A percentile compares a stretch with the other conserved stretches of the same genome.
These are phyloP conservation scores for Scleropages formosus DNA, from an alignment of 2,797 vertebrate species.

Conservation along the genomic window DNA sequence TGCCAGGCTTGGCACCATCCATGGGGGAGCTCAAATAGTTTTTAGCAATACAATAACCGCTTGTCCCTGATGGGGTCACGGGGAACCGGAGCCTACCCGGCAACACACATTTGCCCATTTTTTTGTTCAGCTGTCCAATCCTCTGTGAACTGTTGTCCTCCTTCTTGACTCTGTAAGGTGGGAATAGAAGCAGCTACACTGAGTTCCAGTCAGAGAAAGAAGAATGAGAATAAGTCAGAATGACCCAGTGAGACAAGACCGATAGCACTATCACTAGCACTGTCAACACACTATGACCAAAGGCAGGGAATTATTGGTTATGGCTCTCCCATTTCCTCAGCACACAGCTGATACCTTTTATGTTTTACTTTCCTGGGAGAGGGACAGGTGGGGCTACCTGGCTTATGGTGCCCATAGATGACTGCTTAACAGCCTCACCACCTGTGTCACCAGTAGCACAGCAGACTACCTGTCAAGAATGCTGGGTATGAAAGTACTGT, in stretches of 20 bases:
- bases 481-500: background rate
- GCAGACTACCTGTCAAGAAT: background rate
- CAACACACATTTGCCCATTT: too few species aligned
- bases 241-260: background rate
- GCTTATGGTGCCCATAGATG: background rate
- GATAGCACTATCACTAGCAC: too few species aligned
- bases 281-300: constrained; percentile 1
- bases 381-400: background rate
- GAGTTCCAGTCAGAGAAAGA: constrained; percentile 2
- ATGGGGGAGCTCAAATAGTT: too few species aligned
- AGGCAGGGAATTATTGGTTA: background rate
- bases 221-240: too few species aligned
- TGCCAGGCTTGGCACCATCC: too few species aligned
- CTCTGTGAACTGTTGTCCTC: too few species aligned
- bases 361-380: background rate
- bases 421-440: background rate
- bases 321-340: background rate
- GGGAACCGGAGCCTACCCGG: too few species aligned
- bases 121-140: too few species aligned
- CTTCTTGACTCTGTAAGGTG: too few species aligned
- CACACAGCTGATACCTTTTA: background rate
- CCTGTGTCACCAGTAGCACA: background rate
- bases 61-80: too few species aligned
- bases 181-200: background rate
- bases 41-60: too few species aligned